These are phyloP conservation scores for Agelaius tricolor DNA, from an alignment of 2,113 vertebrate genomes.

Conservation along the genomic window DNA sequence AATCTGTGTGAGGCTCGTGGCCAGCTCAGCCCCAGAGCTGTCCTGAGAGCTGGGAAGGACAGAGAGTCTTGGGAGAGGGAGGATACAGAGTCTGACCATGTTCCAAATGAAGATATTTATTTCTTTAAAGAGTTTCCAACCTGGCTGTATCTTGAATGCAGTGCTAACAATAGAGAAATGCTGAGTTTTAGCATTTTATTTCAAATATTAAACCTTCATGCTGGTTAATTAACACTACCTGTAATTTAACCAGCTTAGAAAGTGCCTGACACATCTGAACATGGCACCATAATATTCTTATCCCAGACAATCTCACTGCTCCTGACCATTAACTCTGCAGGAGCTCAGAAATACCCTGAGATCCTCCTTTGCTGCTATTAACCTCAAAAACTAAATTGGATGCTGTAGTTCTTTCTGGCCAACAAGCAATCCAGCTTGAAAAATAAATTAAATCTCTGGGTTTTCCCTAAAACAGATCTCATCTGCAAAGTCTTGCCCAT, in stretches of 20 bases:
- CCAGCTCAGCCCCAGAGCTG: background rate
- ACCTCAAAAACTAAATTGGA: background rate
- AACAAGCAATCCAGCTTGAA: background rate
- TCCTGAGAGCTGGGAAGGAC: background rate
- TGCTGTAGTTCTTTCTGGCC: background rate
- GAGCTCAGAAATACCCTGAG: background rate
- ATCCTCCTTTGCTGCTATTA: background rate
- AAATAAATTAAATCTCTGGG: background rate
- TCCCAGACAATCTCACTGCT: background rate
- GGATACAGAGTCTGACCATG: accelerated
- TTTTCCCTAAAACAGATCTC: background rate
- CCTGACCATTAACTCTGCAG: slow-evolving; percentile 16
- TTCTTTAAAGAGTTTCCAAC: background rate
- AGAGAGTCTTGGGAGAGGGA: background rate
- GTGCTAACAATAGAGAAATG: background rate
- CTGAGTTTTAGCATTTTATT: background rate
- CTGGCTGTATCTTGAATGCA: background rate
- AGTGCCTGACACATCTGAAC: background rate
- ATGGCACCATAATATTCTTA: background rate
- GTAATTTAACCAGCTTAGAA: background rate
- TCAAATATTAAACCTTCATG: background rate
- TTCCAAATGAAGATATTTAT: background rate
- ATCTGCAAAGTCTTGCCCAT: background rate
- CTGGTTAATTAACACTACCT: background rate
- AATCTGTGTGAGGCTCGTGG: background rate